Evolutionary conservation across 2,797 vertebrate genomes (phyloP).

Genomic region (Parotocinclus haroldoi): DNA sequence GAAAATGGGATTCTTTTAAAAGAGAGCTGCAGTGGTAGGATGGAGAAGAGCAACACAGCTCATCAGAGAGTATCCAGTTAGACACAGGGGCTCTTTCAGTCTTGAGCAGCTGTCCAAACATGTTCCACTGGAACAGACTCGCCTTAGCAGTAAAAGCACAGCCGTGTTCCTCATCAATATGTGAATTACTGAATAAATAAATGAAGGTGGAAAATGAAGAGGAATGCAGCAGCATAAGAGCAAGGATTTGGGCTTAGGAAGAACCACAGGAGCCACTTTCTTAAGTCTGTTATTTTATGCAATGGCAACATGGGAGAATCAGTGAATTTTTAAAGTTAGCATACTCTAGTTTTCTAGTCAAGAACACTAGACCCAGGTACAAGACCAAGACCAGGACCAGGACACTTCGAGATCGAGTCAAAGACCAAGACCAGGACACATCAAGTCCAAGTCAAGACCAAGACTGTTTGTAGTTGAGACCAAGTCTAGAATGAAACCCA

Average conservation of each 20-base stretch:
- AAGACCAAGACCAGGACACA: no score
- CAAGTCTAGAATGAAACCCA: no score
- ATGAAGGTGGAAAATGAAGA: conserved; percentile 58
- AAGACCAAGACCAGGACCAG: no score
- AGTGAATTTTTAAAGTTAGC: conserved; percentile 15
- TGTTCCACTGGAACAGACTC: conserved; percentile 46
- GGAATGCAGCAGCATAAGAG: conserved; percentile 55
- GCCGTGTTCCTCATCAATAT: conserved; percentile 58
- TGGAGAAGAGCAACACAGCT: conserved; percentile 26
- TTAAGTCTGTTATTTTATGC: conserved; percentile 20
- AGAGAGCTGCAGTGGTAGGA: neutral
- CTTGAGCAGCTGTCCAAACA: conserved; percentile 73
- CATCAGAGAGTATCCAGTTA: conserved; percentile 64
- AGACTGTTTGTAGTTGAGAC: no score
- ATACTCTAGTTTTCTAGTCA: no score
- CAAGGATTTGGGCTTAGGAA: conserved; percentile 41
- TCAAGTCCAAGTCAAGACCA: no score
- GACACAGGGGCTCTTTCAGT: conserved; percentile 64
- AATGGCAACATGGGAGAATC: conserved; percentile 33
- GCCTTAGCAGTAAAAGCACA: conserved; percentile 60
- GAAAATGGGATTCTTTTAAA: conserved; percentile 4
- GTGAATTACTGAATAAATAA: conserved; percentile 68
- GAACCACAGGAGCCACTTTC: conserved; percentile 41
- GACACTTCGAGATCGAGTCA: no score
- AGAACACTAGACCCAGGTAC: no score